A percentile compares a stretch with the other conserved stretches of the same genome.
Conservation (phyloP, 2,797 vertebrate genomes). For the Eulemur rubriventer region DNA sequence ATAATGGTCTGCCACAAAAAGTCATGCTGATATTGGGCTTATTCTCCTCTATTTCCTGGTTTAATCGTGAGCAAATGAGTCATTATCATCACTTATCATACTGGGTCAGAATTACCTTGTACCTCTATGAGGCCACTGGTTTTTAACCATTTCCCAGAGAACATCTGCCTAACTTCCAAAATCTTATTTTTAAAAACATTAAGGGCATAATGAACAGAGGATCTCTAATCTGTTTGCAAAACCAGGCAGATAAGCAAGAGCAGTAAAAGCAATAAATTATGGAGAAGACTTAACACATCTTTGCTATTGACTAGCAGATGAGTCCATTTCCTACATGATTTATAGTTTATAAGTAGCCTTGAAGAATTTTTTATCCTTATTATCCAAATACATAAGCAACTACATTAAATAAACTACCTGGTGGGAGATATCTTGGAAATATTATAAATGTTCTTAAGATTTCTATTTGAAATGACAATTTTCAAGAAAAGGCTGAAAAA, state of each 20-base stretch:
- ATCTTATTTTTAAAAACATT: not conserved
- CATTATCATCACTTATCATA: not conserved
- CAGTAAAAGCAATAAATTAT: not conserved
- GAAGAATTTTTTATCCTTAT: not conserved
- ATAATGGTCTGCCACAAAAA: not conserved
- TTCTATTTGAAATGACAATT: slow-evolving; percentile 32
- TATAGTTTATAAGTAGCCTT: not conserved
- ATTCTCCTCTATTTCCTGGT: not conserved
- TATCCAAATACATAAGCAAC: slow-evolving; percentile 9
- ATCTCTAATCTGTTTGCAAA: not conserved
- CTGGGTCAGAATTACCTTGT: not conserved
- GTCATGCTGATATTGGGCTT: not conserved
- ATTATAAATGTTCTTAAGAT: not conserved
- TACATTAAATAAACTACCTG: slow-evolving; percentile 28
- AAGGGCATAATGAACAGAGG: not conserved
- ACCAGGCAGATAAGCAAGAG: not conserved
- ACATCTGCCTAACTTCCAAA: not conserved
- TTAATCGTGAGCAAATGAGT: not conserved
- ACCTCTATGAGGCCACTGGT: not conserved
- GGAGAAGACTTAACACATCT: not conserved
- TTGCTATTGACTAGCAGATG: not conserved
- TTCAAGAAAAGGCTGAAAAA: not conserved
- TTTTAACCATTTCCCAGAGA: not conserved
- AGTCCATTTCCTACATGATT: slow-evolving; percentile 1
- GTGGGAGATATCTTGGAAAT: not conserved